Base-by-base conservation (phyloP, 1,140 invertebrate species). In the Papilio helenus region DNA sequence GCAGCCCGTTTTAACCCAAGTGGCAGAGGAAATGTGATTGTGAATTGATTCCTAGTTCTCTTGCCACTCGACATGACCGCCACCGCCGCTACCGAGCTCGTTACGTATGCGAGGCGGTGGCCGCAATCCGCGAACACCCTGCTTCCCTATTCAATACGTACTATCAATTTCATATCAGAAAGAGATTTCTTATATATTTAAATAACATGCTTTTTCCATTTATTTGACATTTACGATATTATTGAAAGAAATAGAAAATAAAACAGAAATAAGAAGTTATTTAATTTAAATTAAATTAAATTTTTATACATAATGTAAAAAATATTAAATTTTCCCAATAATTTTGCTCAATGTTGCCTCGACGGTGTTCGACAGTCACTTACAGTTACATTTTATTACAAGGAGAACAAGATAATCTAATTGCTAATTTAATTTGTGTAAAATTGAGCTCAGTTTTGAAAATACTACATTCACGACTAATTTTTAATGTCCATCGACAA, bases 141-240 rank as follows among this genome's bases (percentile, higher is more conserved):
- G 58, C 58, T 61, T 26, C 23, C 9, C 58, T 61, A 61, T 61
- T 26, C 58, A 61, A 61, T 23, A 61, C 20, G 1, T 29, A 61
- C 20, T 26, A 61, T 61, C 58, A 61, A 26, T 61, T 61, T 61
- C 23, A 61, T 61, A 61, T 61, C 58, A 61, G 20, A 23, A 23
- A 26, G 26, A 26, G 20, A 23, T 26, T 61, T 61, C 23, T 61
- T 26, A 61, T 12, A 26, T 3, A 61, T 23, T 61, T 12, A 26
- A 61, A 61, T 61, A 61, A 61, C 14, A 61, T 4, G 3, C 3
- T 61, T 14, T 61, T 55, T 55, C 8, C 51, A n/a, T 55, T 55
- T 55, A 18, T 55, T 55, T 55, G 7, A 55, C 51, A 20, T 55
- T n/a, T 55, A 20, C 18, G 7, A 55, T n/a, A 20, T 8, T 3